A percentile compares a stretch with the other conserved stretches of the same genome.
Evolutionary conservation across 2,113 vertebrate species (phyloP).

Genomic region (Callipepla californica): DNA sequence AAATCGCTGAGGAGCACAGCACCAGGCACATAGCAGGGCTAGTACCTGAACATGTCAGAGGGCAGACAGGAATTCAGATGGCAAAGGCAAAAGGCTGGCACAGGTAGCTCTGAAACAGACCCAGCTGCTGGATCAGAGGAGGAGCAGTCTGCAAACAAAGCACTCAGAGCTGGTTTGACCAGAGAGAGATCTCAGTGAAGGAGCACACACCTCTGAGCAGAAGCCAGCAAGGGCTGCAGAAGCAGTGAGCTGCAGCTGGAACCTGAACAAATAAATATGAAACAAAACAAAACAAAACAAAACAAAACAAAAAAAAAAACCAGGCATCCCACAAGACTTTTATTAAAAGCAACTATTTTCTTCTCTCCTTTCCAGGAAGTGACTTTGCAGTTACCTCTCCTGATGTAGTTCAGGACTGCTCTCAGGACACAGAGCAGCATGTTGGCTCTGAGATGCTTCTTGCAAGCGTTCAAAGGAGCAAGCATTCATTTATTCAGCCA

Average conservation of each 20-base stretch:
- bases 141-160: not conserved
- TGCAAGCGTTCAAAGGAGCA: not conserved
- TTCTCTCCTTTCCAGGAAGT: not conserved
- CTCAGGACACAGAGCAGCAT: not conserved
- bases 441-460: not conserved
- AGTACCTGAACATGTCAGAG: not conserved
- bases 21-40: fast-evolving
- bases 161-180: not conserved
- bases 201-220: not conserved
- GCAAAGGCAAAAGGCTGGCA: not conserved
- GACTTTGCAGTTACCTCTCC: not conserved
- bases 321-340: not conserved
- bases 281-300: no score
- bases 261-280: not conserved
- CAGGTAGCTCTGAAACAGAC: not conserved
- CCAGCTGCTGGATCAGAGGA: not conserved
- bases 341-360: not conserved
- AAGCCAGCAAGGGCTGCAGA: not conserved
- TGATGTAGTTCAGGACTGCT: not conserved
- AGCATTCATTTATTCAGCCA: not conserved
- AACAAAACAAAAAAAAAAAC: not conserved
- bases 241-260: not conserved
- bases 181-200: fast-evolving
- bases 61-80: not conserved
- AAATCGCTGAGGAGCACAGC: not conserved